Conservation (phyloP, 2,888 invertebrate genomes). For the Rhopalosiphum nymphaeae region DNA sequence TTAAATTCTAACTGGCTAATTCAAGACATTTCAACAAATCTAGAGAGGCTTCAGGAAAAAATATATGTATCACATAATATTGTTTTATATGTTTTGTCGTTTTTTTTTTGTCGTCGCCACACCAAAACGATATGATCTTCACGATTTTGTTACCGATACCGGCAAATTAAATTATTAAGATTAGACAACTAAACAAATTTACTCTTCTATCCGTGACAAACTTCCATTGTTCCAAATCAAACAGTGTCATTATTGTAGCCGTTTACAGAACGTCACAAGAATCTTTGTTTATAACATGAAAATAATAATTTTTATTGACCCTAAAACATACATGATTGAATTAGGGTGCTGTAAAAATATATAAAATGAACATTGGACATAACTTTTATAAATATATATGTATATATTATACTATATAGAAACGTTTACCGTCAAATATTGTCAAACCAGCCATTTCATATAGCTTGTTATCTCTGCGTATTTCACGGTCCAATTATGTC, state of each 20-base stretch:
- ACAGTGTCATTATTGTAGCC: not conserved
- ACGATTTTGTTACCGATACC: not conserved
- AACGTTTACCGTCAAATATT: conserved; percentile 45
- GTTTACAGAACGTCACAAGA: not conserved
- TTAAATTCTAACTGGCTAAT: not conserved
- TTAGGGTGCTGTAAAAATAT: not conserved
- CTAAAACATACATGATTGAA: not conserved
- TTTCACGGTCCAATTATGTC: conserved; percentile 62
- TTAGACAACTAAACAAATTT: not conserved
- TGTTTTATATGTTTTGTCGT: not conserved
- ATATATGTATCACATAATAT: not conserved
- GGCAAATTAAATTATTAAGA: not conserved
- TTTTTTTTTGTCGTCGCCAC: not conserved
- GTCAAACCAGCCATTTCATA: conserved; percentile 53
- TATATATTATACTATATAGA: not conserved
- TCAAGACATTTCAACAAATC: too few species aligned
- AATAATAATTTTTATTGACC: not conserved
- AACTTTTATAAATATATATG: not conserved
- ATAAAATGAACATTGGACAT: not conserved
- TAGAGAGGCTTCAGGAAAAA: not conserved
- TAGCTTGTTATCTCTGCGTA: conserved; percentile 56
- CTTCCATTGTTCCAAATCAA: not conserved
- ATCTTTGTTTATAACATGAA: not conserved
- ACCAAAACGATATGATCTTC: not conserved
- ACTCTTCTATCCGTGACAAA: not conserved